Percentiles rank a stretch among this genome's conserved stretches.
phyloP scores from a whole-genome alignment of 2,797 vertebrate genomes.

The Psittacula echo region DNA sequence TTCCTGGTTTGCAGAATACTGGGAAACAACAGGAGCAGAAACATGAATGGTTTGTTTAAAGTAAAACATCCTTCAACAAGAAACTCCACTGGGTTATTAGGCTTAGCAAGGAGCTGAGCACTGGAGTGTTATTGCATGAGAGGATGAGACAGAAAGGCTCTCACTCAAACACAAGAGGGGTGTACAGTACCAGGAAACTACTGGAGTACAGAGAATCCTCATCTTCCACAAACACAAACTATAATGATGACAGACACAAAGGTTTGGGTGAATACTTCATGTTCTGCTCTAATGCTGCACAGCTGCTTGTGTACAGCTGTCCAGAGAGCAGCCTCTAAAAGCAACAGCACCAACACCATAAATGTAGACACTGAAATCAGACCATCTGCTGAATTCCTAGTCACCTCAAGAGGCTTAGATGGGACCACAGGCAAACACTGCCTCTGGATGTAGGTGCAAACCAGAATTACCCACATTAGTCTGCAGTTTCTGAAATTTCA shows the following conservation, averaged over 20 bases:
- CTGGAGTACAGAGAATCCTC: background rate
- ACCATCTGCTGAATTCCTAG: background rate
- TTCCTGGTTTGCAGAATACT: conserved; percentile 52
- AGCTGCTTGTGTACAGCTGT: background rate
- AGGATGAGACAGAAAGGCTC: background rate
- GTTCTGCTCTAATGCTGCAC: background rate
- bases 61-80: conserved; percentile 44
- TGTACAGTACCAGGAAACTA: background rate
- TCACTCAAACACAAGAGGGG: background rate
- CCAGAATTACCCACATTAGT: background rate
- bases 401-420: background rate
- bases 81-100: background rate
- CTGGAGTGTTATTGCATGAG: background rate
- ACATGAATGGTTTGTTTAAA: conserved; percentile 59
- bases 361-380: background rate
- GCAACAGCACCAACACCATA: background rate
- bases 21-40: conserved; percentile 55
- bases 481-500: background rate
- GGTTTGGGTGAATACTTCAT: background rate
- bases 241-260: background rate
- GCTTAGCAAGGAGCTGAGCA: background rate
- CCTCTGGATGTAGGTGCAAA: background rate
- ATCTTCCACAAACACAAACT: background rate
- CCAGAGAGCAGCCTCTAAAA: background rate
- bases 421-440: background rate